Evolutionary conservation across 2,797 vertebrate species (phyloP).

Genomic region (Anomalospiza imberbis): DNA sequence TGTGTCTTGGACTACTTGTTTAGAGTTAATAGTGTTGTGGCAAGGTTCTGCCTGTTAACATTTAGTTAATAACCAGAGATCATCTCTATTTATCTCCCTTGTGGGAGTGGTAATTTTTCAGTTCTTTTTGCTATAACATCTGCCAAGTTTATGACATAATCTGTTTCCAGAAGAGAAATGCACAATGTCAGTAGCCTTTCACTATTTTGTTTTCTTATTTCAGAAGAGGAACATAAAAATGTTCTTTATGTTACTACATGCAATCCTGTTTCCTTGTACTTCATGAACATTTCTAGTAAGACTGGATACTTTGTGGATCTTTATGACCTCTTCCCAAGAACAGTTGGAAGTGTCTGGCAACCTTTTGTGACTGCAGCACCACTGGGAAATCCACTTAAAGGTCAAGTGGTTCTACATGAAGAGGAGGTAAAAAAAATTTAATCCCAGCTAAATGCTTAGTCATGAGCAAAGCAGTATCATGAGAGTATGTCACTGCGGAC

Average conservation of each 20-base stretch:
- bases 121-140: neutral
- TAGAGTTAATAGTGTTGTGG: neutral
- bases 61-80: neutral
- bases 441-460: neutral
- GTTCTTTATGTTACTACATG: slow-evolving; percentile 85
- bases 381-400: slow-evolving; percentile 85
- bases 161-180: neutral
- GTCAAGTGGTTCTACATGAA: slow-evolving; percentile 93
- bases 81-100: neutral
- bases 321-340: slow-evolving; percentile 90
- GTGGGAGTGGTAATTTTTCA: neutral
- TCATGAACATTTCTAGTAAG: slow-evolving; percentile 79
- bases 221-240: slow-evolving; percentile 71
- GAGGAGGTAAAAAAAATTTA: slow-evolving; percentile 82
- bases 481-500: neutral
- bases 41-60: neutral
- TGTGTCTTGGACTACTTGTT: neutral
- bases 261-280: slow-evolving; percentile 89
- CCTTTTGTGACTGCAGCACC: slow-evolving; percentile 88
- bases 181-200: neutral
- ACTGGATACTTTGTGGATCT: slow-evolving; percentile 84
- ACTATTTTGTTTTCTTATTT: slow-evolving; percentile 35
- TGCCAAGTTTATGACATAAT: neutral
- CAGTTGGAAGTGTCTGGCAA: slow-evolving; percentile 85
- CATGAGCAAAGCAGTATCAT: neutral